Evolutionary conservation across 2,888 invertebrate genomes (phyloP), one percentile per base, ranked within the genome.

Genomic region (Thymelicus lineola): DNA sequence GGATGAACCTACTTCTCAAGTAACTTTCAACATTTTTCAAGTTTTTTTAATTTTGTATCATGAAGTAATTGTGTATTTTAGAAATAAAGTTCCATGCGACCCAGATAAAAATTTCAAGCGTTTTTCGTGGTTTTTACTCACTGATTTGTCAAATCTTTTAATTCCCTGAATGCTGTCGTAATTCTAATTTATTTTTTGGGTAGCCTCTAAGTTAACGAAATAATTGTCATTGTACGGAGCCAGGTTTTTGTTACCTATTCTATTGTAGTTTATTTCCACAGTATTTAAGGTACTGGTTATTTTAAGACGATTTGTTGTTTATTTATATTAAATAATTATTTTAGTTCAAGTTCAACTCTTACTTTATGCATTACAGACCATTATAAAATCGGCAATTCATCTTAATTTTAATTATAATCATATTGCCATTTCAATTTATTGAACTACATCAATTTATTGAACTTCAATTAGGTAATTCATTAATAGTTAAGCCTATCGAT

Each of bases 31-130:
- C 3, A 20, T 14, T 0, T 28, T 35, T 14, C 12, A 35, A 14
- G 28, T 35, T 14, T 55, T 55, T 28, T 10, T 53, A 28, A 55
- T 55, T 28, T 55, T 55, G 14, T 75, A 71, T 73, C 69, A 71
- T 70, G 50, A 65, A 65, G 64, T 58, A 66, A 58, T 46, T 35
- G 64, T 55, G 12, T 46, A 35, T 12, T 60, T 50, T 53, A 14
- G 28, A 66, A 60, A 60, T 35, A 60, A 28, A 42, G 20, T 53
- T 55, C 28, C 35, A 55, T 35, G 55, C 55, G 55, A 55, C 55
- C 55, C 55, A 55, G 28, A 7, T 55, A 14, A 14, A 55, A 55
- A 35, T 60, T 66, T 28, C 46, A 17, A 17, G 5, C 53, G 38
- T 38, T 60, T 66, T 50, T 67, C n/a, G 55, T 55, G 14, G 55